Evolutionary conservation across 2,113 vertebrate species (phyloP), one percentile per base, ranked within the genome.

Genomic region (Tympanuchus pallidicinctus): DNA sequence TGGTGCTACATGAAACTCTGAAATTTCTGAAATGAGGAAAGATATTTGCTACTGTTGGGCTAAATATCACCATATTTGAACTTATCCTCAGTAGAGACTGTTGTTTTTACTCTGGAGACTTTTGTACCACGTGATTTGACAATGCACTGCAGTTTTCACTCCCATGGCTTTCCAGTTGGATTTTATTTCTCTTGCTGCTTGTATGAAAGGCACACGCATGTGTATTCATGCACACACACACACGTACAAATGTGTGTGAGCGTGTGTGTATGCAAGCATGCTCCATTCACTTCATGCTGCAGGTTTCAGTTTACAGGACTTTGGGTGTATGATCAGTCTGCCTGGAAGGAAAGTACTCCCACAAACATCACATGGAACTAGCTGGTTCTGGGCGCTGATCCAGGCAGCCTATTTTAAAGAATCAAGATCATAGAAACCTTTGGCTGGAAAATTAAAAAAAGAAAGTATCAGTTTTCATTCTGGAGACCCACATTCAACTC

Each of bases 281-380:
- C 69, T 54, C 65, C 20, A 87, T 34, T 48, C 59, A 74, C 86
- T 97, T 98, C 95, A 97, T 42, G 75, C 97, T 84, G 93, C 60
- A 67, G 61, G 88, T 96, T 97, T 98, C 1, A 50, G 95, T 97
- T 98, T 98, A 96, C 98, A 98, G 80, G 98, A 98, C 76, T 74
- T 88, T 84, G 98, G 98, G 96, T 98, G 98, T 96, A 98, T 67
- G 16, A 97, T 97, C 92, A 98, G 96, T 95, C 98, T 98, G 96
- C 98, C 98, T 98, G 98, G 98, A 94, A 97, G 96, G 97, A 98
- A 98, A 95, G 98, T 98, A 52, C 98, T 89, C 85, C 98, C 97
- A 90, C 98, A 98, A 96, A 97, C 73, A 93, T 94, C 76, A 96
- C 98, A 98, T 95, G 98, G 97, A 97, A 98, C 96, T 95, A 98